Percentiles rank a stretch among this genome's conserved stretches.
These are phyloP conservation scores for Lepisosteus osseus DNA, from an alignment of 2,113 vertebrate species.

Conservation along the genomic window DNA sequence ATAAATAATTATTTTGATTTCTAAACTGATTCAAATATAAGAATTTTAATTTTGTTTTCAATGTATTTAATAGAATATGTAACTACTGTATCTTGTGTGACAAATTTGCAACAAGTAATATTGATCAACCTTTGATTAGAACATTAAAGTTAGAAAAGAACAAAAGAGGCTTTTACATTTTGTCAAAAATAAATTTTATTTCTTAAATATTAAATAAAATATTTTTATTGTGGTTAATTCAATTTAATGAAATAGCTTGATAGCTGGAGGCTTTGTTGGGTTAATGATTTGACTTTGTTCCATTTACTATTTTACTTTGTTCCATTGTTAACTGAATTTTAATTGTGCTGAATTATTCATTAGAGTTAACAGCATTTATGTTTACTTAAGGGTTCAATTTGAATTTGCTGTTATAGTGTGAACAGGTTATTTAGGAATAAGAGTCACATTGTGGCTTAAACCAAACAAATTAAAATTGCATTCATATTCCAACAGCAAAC, in stretches of 20 bases:
- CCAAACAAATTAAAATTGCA: conserved; percentile 13
- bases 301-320: background rate
- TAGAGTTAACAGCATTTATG: conserved; percentile 2
- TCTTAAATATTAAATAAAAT: conserved; percentile 9
- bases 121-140: background rate
- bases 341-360: conserved; percentile 19
- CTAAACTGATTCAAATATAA: too few species aligned
- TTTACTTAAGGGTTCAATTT: conserved; percentile 20
- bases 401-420: background rate
- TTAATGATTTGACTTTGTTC: conserved; percentile 3
- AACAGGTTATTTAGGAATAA: conserved; percentile 13
- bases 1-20: too few species aligned
- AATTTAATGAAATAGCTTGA: background rate
- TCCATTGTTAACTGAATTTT: conserved; percentile 9
- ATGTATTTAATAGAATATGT: too few species aligned
- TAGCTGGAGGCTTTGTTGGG: background rate
- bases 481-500: background rate
- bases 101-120: background rate
- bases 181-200: background rate
- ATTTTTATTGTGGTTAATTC: background rate
- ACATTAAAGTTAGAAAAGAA: background rate
- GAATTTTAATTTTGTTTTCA: background rate
- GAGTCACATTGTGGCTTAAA: conserved; percentile 3
- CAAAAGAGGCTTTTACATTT: background rate
- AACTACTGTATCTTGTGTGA: too few species aligned